Conservation (phyloP, 2,888 invertebrate genomes). For the Mythimna impura region DNA sequence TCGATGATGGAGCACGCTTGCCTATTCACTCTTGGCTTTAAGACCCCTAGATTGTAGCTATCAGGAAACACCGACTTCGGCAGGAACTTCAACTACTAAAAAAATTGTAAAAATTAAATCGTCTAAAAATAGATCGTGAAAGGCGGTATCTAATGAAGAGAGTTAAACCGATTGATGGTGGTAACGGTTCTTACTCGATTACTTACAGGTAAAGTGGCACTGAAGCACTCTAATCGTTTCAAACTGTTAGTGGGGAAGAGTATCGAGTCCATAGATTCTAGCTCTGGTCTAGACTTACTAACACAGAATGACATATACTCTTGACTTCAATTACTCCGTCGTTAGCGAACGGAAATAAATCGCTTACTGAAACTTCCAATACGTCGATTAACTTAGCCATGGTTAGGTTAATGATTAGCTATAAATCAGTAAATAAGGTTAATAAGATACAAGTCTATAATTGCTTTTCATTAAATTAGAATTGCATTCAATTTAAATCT, state of each 20-base stretch:
- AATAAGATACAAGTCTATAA: conserved; percentile 5
- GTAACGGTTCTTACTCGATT: conserved; percentile 33
- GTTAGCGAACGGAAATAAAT: conserved; percentile 32
- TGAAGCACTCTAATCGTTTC: conserved; percentile 22
- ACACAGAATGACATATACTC: conserved; percentile 40
- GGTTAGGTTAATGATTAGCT: conserved; percentile 13
- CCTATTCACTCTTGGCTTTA: no score
- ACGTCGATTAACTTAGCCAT: conserved; percentile 7
- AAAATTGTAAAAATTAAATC: neutral
- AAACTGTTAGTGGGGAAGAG: conserved; percentile 14
- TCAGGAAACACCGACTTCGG: no score
- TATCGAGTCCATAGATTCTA: conserved; percentile 24
- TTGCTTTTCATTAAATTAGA: conserved; percentile 4
- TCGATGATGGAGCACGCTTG: no score
- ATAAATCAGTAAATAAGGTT: conserved; percentile 14
- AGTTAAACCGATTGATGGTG: conserved; percentile 17
- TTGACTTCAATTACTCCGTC: conserved; percentile 30
- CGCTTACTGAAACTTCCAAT: conserved; percentile 10
- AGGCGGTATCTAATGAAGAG: neutral
- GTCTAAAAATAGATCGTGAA: conserved; percentile 28
- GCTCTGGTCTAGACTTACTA: conserved; percentile 29
- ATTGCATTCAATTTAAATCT: conserved; percentile 12
- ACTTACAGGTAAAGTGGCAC: conserved; percentile 13
- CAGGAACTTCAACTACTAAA: no score
- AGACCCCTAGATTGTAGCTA: no score